Evolutionary conservation across 2,113 vertebrate species (phyloP).

Genomic region (Callionymus lyra): DNA sequence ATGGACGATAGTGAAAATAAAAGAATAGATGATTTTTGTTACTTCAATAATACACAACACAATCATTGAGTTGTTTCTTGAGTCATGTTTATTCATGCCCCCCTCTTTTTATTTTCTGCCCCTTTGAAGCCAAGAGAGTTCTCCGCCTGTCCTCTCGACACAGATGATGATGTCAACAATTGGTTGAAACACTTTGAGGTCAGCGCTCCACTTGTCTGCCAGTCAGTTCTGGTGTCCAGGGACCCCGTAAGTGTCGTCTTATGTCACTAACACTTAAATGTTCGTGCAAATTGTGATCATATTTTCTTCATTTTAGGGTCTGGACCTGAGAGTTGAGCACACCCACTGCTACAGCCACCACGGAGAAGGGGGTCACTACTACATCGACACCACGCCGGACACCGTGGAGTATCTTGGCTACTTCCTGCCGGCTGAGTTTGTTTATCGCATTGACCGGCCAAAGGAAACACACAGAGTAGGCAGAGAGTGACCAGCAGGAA

Average conservation of each 20-base stretch:
- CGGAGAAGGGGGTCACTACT: slow-evolving; percentile 92
- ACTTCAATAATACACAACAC: no score
- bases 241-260: slow-evolving; percentile 90
- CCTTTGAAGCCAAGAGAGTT: slow-evolving; percentile 79
- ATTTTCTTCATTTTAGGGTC: slow-evolving; percentile 57
- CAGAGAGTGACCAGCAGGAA: slow-evolving; percentile 68
- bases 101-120: slow-evolving; percentile 11
- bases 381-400: slow-evolving; percentile 87
- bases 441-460: slow-evolving; percentile 88
- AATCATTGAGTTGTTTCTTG: no score
- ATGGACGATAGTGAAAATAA: no score
- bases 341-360: slow-evolving; percentile 92
- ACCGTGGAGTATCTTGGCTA: slow-evolving; percentile 84
- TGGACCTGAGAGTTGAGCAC: slow-evolving; percentile 87
- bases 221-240: slow-evolving; percentile 87
- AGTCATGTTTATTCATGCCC: no score
- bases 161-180: slow-evolving; percentile 78
- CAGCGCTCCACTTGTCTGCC: slow-evolving; percentile 85
- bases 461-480: slow-evolving; percentile 73
- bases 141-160: slow-evolving; percentile 79
- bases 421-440: slow-evolving; percentile 79
- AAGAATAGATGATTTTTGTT: no score
- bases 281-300: no score
- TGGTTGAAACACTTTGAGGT: slow-evolving; percentile 92
- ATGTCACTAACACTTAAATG: no score